Base-by-base conservation (phyloP, 2,888 invertebrate genomes). In the Cordilura impudica region DNA sequence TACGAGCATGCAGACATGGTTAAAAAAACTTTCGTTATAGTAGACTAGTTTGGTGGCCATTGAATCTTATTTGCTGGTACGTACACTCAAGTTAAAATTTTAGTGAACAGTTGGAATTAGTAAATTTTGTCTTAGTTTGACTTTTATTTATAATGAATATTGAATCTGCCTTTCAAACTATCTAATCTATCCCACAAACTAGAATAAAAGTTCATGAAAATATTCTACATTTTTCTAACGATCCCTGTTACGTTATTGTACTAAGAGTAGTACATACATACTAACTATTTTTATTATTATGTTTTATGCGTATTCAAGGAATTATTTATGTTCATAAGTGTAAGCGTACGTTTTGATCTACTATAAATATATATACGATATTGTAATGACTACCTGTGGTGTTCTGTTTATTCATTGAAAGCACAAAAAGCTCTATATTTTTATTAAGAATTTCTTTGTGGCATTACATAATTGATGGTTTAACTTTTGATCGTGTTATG, bases 41-140 rank as follows among this genome's bases (percentile, higher is more conserved):
- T 75, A 63, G 71, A 79, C 79, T 79, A 75, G 79, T 79, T 79
- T 79, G 75, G 75, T 79, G 75, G 79, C 65, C 79, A 79, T 72
- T 67, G 39, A 67, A 74, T 67, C n/a, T 67, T 74, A 43, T 74
- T 45, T 67, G 12, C 19, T 6, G 12, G 53, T 16, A 3, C 5
- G 4, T 23, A 56, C 53, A 45, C 66, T 74, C 66, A 6, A 14
- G 8, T 8, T 16, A 14, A 18, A 35, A 51, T 4, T 4, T 58
- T 65, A 21, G 56, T 54, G 1, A 49, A 61, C 7, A n/a, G 8
- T 4, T 14, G 3, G 21, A 49, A 18, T 19, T 19, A 23, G 6
- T 26, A 14, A 26, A 53, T 51, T 19, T 51, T 23, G 10, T 4
- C 21, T 19, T 21, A 45, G n/a, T 7, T 45, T 45, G n/a, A 45